A percentile compares a stretch with the other conserved stretches of the same genome.
phyloP scores from a whole-genome alignment of 2,797 vertebrate species.

The Coccyzus lansbergi region DNA sequence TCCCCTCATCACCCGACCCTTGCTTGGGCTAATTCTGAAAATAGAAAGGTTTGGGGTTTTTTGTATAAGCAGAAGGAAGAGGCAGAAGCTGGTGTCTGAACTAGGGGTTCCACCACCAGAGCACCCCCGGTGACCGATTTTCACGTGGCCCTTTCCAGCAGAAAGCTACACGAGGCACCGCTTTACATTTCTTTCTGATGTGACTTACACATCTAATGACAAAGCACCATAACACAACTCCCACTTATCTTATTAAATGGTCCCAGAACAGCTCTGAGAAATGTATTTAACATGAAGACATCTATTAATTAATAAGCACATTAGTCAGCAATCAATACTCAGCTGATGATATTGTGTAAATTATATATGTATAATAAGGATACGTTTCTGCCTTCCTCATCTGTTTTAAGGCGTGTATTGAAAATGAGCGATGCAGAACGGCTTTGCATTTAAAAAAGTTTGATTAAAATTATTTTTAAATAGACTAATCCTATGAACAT shows the following conservation, averaged over 20 bases:
- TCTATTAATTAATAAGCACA: conserved; percentile 68
- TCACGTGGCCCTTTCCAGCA: neutral
- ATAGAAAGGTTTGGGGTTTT: fast-evolving
- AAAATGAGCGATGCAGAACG: conserved; percentile 56
- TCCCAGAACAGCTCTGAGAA: conserved; percentile 47
- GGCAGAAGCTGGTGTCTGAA: neutral
- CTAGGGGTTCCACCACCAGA: fast-evolving
- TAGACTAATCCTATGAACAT: conserved; percentile 70
- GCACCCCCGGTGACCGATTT: neutral
- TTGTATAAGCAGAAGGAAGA: neutral
- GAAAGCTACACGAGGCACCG: neutral
- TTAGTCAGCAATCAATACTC: conserved; percentile 66
- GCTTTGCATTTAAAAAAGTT: conserved; percentile 68
- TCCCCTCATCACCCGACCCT: neutral
- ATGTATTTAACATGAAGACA: conserved; percentile 47
- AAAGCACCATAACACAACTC: neutral
- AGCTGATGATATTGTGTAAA: conserved; percentile 61
- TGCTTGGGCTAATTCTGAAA: neutral
- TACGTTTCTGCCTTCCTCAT: conserved; percentile 50
- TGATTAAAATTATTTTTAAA: conserved; percentile 74
- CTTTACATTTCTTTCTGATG: neutral
- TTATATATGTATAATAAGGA: conserved; percentile 46
- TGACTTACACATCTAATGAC: neutral
- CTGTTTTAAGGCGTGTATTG: conserved; percentile 17
- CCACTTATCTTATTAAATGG: conserved; percentile 47